Conservation (phyloP, 1,140 invertebrate species). For the Cyclina sinensis region DNA sequence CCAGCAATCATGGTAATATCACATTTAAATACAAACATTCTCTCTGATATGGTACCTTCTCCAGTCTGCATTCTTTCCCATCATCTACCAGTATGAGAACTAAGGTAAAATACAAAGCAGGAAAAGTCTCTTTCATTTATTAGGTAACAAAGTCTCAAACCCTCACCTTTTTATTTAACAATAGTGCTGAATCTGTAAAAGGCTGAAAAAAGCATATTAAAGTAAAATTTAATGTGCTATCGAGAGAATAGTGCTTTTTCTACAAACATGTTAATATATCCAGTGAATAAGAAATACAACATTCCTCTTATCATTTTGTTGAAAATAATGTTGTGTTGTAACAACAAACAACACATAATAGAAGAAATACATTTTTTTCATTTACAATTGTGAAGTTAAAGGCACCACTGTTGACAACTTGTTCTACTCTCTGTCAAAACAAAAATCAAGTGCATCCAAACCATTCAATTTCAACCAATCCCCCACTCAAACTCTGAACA, state of each 20-base stretch:
- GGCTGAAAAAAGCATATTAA: conserved; percentile 62
- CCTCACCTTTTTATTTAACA: conserved; percentile 67
- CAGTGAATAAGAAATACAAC: no score
- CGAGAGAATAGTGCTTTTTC: neutral
- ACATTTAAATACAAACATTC: no score
- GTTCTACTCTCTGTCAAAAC: neutral
- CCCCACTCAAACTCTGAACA: neutral
- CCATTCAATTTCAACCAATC: neutral
- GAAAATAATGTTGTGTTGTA: no score
- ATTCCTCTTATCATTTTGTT: no score
- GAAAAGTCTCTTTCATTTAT: neutral
- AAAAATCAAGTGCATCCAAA: neutral
- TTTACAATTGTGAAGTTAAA: no score
- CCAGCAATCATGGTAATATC: no score
- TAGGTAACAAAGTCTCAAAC: neutral
- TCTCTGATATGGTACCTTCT: no score
- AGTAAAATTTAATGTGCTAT: no score
- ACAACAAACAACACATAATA: no score
- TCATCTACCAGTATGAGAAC: neutral
- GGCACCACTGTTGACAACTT: neutral
- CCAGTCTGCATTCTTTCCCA: neutral
- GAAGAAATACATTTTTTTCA: no score
- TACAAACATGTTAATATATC: neutral
- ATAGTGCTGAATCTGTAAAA: conserved; percentile 39
- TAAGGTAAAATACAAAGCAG: neutral